Conservation (phyloP, 2,113 vertebrate species). For the Eudyptes chrysolophus region DNA sequence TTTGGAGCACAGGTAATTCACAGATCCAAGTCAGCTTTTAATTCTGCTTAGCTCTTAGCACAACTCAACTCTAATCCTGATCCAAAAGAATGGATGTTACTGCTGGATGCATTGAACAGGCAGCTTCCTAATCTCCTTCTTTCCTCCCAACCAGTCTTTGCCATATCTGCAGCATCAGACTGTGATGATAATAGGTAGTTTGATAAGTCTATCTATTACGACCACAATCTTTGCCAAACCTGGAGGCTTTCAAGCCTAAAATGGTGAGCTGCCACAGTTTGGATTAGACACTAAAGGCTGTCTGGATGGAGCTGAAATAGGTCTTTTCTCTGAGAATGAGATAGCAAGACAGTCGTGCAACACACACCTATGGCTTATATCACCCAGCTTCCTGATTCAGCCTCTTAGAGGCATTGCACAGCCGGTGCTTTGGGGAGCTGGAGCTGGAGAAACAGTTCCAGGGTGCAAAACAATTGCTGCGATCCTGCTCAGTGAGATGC, state of each 20-base stretch:
- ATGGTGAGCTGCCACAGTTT: neutral
- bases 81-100: neutral
- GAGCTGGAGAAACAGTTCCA: neutral
- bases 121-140: neutral
- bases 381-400: neutral
- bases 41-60: neutral
- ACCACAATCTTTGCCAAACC: neutral
- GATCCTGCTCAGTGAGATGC: neutral
- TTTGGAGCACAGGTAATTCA: neutral
- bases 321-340: neutral
- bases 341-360: neutral
- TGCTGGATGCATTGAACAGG: neutral
- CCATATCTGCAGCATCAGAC: neutral
- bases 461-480: neutral
- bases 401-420: neutral
- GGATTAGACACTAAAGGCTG: neutral
- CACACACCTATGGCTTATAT: neutral
- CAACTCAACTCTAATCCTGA: neutral
- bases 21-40: neutral
- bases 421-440: fast-evolving
- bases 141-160: neutral
- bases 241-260: constrained; percentile 13
- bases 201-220: neutral
- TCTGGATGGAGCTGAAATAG: neutral
- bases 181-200: neutral